Evolutionary conservation across 1,140 invertebrate species (phyloP), one percentile per base, ranked within the genome.

Genomic region (Tetraneura akinire): DNA sequence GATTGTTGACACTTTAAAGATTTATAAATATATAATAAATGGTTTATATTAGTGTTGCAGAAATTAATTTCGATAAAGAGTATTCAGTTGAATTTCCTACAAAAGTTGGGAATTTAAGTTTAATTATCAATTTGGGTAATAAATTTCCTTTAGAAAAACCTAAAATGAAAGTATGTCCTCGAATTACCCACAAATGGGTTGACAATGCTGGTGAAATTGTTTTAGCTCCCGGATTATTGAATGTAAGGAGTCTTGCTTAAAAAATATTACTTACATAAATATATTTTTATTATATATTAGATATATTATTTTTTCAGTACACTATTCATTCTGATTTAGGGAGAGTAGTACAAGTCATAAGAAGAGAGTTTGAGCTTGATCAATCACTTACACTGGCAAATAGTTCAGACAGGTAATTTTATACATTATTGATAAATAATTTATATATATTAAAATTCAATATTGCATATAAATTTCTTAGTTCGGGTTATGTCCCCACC

Each of bases 91-190:
- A 90, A 84, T 93, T 93, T 84, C 84, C 85, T 74, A 88, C 89
- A 73, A 89, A 89, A 62, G 87, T 88, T 14, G 88, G 87, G 80
- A 87, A 88, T 83, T 89, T 92, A 85, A 87, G 87, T 80, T 85
- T 93, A 82, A 88, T 88, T 84, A 89, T 93, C 23, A 86, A 88
- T 14, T 83, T 93, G 70, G 86, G 88, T 18, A 87, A 88, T 14
- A 89, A 92, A 80, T 93, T 93, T 87, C 92, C 92, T 55, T 87
- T 91, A 84, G 91, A 92, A 83, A 92, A 91, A 83, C 92, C 92
- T 45, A 86, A 89, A 47, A 88, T 93, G 68, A 89, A 88, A 83
- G 87, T 93, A 29, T 89, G 88, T 73, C 92, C 92, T 3, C 84
- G 87, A 18, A 86, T 92, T 78, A 85, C 86, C 5, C 92, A 93